Evolutionary conservation across 2,797 vertebrate genomes (phyloP).

Genomic region (Aplochiton taeniatus): DNA sequence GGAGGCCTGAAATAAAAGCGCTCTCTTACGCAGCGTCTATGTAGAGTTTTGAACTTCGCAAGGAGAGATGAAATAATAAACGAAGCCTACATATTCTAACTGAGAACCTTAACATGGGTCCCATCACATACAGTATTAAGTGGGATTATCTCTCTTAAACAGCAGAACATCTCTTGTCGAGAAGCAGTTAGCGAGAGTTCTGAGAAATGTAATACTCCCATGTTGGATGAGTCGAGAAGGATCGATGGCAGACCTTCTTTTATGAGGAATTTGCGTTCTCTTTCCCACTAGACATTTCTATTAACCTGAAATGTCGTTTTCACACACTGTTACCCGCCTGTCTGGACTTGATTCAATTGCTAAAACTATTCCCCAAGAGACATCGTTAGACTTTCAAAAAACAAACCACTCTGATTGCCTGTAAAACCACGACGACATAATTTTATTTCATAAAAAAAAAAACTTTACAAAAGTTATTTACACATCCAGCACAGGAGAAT

Average conservation of each 20-base stretch:
- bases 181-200: no score
- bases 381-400: slow-evolving; percentile 21
- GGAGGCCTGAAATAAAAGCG: neutral
- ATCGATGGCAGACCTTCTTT: neutral
- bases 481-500: slow-evolving; percentile 75
- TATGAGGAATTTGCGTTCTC: no score
- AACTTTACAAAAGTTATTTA: slow-evolving; percentile 94
- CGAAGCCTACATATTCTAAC: neutral
- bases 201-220: no score
- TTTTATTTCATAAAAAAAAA: slow-evolving; percentile 83
- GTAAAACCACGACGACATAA: slow-evolving; percentile 74
- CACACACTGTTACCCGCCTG: no score
- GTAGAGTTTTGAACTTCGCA: neutral
- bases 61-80: neutral
- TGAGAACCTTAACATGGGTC: no score
- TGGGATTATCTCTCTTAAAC: no score
- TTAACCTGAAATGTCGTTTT: no score
- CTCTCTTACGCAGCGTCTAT: neutral
- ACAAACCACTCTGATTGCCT: slow-evolving; percentile 41
- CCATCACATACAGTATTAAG: no score
- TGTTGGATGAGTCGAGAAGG: neutral
- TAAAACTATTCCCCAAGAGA: slow-evolving; percentile 2
- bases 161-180: no score
- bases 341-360: no score
- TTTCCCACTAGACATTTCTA: no score